Evolutionary conservation across 1,140 invertebrate genomes (phyloP), one percentile per base, ranked within the genome.

Genomic region (Drosophila ananassae): DNA sequence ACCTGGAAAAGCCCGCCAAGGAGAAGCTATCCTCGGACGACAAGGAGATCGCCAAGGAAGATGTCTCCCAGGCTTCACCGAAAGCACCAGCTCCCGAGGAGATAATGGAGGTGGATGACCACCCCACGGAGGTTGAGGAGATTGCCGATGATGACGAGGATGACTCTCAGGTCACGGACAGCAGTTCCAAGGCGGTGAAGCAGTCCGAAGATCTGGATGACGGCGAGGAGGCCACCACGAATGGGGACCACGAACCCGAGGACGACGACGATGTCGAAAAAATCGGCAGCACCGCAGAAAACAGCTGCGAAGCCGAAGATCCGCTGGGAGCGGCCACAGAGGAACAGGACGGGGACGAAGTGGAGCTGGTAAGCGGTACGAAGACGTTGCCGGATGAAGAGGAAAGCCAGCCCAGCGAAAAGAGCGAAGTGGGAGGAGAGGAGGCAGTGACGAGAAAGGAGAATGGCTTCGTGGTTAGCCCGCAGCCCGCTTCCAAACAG

Each of bases 231-330:
- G 81, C 79, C 22, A 82, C 77, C 53, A 91, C 92, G 28, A 79
- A 87, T 53, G 82, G 78, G n/a, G 82, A 87, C 61, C 82, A 87
- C 34, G 77, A 81, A 34, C 39, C 68, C 3, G 58, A 73, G 24
- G 77, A 85, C 13, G 81, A 90, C 30, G 74, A 68, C 55, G 82
- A 73, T 24, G 85, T 87, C 10, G 90, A 92, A 37, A 91, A 93
- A 59, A 87, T 82, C 37, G 62, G 73, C 50, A 84, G 79, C 52
- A 89, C 83, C 24, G 84, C 84, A 2, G 83, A 89, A 47, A 89
- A 89, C 47, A 89, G 79, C 51, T 79, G 84, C n/a, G 84, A 89
- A 50, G 79, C 84, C 10, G 83, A 89, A 46, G 83, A 89, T 79
- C 83, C 83, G 0, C 52, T 89, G 5, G 84, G 83, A 48, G 82